Base-by-base conservation (phyloP, 2,888 invertebrate species). In the Argyresthia goedartella region DNA sequence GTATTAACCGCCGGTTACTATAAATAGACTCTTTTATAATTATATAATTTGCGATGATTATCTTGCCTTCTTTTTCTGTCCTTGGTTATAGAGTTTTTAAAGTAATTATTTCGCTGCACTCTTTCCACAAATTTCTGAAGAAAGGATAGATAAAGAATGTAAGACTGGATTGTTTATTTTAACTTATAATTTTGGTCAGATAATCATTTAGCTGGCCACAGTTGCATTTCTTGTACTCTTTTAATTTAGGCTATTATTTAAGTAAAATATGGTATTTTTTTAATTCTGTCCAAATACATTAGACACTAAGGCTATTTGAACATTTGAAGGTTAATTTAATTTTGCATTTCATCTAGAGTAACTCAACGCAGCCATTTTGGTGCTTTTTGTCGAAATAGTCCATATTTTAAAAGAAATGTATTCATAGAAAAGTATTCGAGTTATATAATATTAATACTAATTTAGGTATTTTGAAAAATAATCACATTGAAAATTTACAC, bases 371-470 rank as follows among this genome's bases (percentile, higher is more conserved):
- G 67, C 78, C 76, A 63, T 55, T 61, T 63, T 69, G 81, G 80
- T 81, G 82, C 79, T 80, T 73, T 71, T 45, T 64, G 71, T 65
- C 64, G 68, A 53, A 52, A 51, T 73, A 69, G 69, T 73, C 67
- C 66, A 66, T 66, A 66, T 59, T 58, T 52, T 52, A 55, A 50
- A 43, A 49, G 25, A 25, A 50, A 13, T 50, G 50, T 50, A 41
- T 50, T 50, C 42, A 50, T 33, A 50, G 41, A 11, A 50, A 42
- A 42, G 25, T 50, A 50, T 50, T 50, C 42, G 41, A 25, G 16
- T 41, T 41, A 50, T 50, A 10, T 36, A 36, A 49, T 14, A 41
- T 34, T 41, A 41, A 42, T 16, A 42, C 16, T 41, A 15, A 39
- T 39, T 15, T 49, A 49, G 15, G 14, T 49, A 36, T 36, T 49